These are phyloP conservation scores for Adelges cooleyi DNA, from an alignment of 1,140 invertebrate species.

Conservation along the genomic window DNA sequence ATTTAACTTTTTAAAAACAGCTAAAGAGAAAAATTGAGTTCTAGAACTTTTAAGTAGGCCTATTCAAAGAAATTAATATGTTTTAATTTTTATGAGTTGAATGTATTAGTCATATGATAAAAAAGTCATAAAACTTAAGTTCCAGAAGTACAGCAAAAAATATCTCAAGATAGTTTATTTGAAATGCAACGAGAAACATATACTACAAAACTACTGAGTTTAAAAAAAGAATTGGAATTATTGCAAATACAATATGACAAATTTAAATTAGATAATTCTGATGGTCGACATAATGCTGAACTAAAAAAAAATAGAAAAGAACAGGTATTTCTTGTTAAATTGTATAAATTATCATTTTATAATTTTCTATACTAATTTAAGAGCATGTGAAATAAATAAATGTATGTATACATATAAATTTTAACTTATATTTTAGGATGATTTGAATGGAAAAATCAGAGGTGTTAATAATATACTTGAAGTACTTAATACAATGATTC, in stretches of 20 bases:
- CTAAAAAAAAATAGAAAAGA: conserved; percentile 24
- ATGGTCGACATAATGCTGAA: conserved; percentile 18
- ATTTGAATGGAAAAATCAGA: conserved; percentile 25
- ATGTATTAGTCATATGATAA: too few species aligned
- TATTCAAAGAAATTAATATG: too few species aligned
- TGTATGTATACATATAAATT: background rate
- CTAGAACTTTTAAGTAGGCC: too few species aligned
- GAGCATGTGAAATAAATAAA: too few species aligned
- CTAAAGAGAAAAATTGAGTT: too few species aligned
- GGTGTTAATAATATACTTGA: conserved; percentile 25
- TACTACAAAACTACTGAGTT: conserved; percentile 7
- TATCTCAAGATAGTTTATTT: conserved; percentile 17
- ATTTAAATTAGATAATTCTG: conserved; percentile 18
- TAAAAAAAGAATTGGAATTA: conserved; percentile 20
- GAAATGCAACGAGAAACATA: conserved; percentile 24
- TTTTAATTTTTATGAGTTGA: too few species aligned
- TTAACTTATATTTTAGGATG: background rate
- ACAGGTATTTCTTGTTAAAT: background rate
- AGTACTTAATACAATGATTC: conserved; percentile 19
- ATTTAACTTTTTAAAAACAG: too few species aligned
- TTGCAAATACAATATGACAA: conserved; percentile 24
- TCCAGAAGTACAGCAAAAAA: conserved; percentile 6
- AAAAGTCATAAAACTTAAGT: background rate
- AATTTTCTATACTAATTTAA: too few species aligned
- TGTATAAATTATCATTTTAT: too few species aligned